Conservation (phyloP, 2,888 invertebrate genomes). For the Scelioninae gen. 2 region DNA sequence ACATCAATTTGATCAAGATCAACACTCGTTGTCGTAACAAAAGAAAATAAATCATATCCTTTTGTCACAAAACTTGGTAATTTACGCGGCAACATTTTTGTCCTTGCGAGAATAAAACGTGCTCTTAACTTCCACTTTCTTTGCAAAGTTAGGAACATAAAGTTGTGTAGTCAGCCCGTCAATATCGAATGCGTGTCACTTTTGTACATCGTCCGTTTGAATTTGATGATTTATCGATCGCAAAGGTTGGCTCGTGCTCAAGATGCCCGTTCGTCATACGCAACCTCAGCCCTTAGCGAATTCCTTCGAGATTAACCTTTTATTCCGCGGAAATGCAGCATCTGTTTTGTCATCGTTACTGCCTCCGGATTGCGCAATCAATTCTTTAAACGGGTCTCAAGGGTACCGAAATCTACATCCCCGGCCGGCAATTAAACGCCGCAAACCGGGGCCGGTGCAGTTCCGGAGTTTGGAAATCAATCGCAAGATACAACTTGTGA, state of each 20-base stretch:
- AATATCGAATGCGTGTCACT: constrained; percentile 30
- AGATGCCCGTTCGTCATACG: constrained; percentile 40
- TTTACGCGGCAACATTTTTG: too few relatives aligned
- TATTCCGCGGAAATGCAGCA: neutral
- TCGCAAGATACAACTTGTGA: constrained; percentile 20
- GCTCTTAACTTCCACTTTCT: too few relatives aligned
- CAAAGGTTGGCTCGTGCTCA: constrained; percentile 34
- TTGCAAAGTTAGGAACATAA: too few relatives aligned
- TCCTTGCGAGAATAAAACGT: too few relatives aligned
- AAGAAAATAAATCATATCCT: too few relatives aligned
- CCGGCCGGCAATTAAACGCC: too few relatives aligned
- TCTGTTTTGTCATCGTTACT: constrained; percentile 30
- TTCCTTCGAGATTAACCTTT: constrained; percentile 40
- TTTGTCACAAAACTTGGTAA: too few relatives aligned
- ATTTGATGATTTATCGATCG: constrained; percentile 35
- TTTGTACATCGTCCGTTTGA: constrained; percentile 21
- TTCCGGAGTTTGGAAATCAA: neutral
- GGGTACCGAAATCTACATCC: neutral
- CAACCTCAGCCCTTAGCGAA: constrained; percentile 36
- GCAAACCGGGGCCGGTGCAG: too few relatives aligned
- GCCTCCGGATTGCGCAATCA: constrained; percentile 11
- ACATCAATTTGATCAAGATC: too few relatives aligned
- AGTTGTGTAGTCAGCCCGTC: constrained; percentile 16
- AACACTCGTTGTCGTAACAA: too few relatives aligned
- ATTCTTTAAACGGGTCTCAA: constrained; percentile 7